Evolutionary conservation across 2,888 invertebrate species (phyloP).

Genomic region (Drosophila paramelanica): DNA sequence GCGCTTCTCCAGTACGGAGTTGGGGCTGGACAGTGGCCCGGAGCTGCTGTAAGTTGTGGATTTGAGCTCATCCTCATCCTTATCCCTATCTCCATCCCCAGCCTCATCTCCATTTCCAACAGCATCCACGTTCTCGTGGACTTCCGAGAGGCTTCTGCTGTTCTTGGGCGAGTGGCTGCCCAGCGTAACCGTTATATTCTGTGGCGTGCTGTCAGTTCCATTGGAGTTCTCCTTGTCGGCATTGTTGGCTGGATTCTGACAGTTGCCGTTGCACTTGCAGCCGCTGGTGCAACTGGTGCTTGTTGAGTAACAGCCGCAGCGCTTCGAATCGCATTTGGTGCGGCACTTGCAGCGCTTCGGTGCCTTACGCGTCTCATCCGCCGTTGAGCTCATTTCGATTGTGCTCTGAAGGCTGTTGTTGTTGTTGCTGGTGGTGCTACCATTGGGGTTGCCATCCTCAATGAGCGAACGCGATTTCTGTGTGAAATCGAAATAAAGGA

Average conservation of each 20-base stretch:
- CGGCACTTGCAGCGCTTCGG: conserved; percentile 63
- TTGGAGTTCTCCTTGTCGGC: conserved; percentile 34
- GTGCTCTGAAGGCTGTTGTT: neutral
- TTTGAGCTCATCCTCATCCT: neutral
- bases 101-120: neutral
- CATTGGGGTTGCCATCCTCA: conserved; percentile 3
- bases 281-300: conserved; percentile 13
- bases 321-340: conserved; percentile 65
- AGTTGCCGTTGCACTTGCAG: conserved; percentile 43
- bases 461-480: conserved; percentile 9
- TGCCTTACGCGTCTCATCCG: conserved; percentile 14
- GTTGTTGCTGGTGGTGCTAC: conserved; percentile 11
- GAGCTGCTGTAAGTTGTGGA: neutral
- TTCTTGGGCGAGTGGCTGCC: neutral
- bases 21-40: neutral
- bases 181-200: neutral
- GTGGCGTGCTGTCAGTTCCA: neutral
- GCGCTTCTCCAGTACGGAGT: neutral
- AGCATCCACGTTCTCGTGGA: neutral
- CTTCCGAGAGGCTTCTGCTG: neutral
- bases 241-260: conserved; percentile 42
- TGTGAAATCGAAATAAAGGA: neutral
- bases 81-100: neutral
- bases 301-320: conserved; percentile 62
- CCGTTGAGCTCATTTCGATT: conserved; percentile 1